These are phyloP conservation scores for Conops quadrifasciatus DNA, from an alignment of 2,888 invertebrate species.

Conservation along the genomic window DNA sequence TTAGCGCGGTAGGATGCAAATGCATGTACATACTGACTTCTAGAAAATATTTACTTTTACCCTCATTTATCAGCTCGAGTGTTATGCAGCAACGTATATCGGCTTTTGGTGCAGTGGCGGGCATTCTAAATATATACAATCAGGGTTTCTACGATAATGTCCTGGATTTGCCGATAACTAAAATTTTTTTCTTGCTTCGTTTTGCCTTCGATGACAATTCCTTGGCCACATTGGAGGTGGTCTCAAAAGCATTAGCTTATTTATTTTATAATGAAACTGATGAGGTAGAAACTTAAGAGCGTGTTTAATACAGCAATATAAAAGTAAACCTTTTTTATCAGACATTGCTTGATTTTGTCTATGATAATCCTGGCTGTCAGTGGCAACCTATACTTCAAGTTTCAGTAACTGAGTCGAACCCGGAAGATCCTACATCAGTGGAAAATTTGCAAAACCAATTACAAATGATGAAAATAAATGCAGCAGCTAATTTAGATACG, in stretches of 20 bases:
- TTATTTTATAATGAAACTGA: constrained; percentile 81
- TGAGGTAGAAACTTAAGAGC: constrained; percentile 67
- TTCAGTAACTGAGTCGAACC: constrained; percentile 41
- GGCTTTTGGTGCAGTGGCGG: constrained; percentile 81
- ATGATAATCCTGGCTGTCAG: constrained; percentile 73
- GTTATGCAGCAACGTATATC: constrained; percentile 85
- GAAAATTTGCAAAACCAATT: constrained; percentile 70
- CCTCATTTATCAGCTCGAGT: constrained; percentile 68
- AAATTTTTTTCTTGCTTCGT: constrained; percentile 81
- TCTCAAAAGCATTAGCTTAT: constrained; percentile 78
- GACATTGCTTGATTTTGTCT: constrained; percentile 73
- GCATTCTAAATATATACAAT: constrained; percentile 76
- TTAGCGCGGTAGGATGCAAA: constrained; percentile 69
- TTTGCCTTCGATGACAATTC: constrained; percentile 88
- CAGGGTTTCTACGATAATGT: constrained; percentile 81
- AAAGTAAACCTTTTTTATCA: constrained; percentile 27
- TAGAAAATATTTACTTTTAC: not conserved
- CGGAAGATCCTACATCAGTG: constrained; percentile 60
- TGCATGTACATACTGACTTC: not conserved
- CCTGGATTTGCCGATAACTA: constrained; percentile 79
- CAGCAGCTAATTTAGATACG: constrained; percentile 48
- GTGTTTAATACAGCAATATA: not conserved
- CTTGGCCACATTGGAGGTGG: constrained; percentile 76
- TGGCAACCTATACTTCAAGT: constrained; percentile 70
- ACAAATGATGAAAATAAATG: constrained; percentile 56